These are phyloP conservation scores for Andrena flavipes DNA, from an alignment of 2,888 invertebrate species.

Conservation along the genomic window DNA sequence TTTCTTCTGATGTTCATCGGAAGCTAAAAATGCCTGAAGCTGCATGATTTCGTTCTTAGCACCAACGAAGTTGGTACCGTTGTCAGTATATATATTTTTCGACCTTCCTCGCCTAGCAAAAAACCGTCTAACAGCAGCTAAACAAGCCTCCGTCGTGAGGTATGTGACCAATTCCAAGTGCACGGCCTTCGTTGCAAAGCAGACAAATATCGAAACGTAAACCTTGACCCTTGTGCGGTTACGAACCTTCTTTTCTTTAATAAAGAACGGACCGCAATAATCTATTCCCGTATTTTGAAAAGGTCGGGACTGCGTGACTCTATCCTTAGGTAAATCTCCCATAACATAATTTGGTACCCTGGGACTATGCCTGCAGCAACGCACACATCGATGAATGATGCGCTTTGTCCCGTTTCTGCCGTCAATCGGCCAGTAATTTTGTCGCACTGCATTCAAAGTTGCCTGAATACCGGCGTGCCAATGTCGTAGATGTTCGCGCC, in stretches of 20 bases:
- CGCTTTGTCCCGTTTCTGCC: neutral
- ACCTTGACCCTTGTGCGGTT: too few relatives aligned
- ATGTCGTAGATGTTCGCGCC: neutral
- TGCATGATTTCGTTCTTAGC: too few relatives aligned
- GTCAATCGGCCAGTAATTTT: neutral
- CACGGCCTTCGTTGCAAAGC: conserved; percentile 41
- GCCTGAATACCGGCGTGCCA: neutral
- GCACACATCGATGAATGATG: neutral
- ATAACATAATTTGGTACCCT: conserved; percentile 3
- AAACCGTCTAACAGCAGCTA: neutral
- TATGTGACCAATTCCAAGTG: neutral
- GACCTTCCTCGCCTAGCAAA: neutral
- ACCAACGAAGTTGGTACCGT: conserved; percentile 1
- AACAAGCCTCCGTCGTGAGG: conserved; percentile 8
- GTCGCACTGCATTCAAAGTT: neutral
- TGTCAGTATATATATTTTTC: neutral
- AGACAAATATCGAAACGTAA: conserved; percentile 53
- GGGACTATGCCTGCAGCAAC: neutral
- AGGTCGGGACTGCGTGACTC: neutral
- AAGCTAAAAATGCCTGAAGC: too few relatives aligned
- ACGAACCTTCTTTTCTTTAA: too few relatives aligned
- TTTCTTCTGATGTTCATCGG: too few relatives aligned
- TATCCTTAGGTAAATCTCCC: neutral
- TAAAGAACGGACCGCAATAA: neutral
- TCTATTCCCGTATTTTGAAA: neutral